These are phyloP conservation scores for Silurus lanzhouensis DNA, from an alignment of 2,797 vertebrate genomes.

Conservation along the genomic window DNA sequence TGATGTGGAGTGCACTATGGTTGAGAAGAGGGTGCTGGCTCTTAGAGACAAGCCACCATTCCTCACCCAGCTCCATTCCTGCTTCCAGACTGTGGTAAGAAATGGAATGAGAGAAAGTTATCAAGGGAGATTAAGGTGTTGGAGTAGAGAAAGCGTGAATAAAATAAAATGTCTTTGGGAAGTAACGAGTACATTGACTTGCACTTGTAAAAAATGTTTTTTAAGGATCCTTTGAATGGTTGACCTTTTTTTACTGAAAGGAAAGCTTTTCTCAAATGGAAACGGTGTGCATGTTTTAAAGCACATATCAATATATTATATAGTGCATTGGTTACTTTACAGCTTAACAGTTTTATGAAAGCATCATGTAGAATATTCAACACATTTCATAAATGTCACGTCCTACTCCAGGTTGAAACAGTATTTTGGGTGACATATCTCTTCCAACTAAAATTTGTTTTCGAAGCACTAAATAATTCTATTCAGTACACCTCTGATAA, in stretches of 20 bases:
- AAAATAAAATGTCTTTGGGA: background rate
- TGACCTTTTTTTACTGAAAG: background rate
- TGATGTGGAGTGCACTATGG: constrained; percentile 97
- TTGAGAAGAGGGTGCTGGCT: constrained; percentile 94
- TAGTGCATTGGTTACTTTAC: too few relatives aligned
- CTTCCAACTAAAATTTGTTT: too few relatives aligned
- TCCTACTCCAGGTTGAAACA: background rate
- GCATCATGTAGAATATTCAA: background rate
- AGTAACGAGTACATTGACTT: too few relatives aligned
- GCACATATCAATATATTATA: background rate
- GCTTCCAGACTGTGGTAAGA: constrained; percentile 94
- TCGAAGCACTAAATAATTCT: too few relatives aligned
- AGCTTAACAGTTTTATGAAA: too few relatives aligned
- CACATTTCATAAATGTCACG: background rate
- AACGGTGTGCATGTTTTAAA: background rate
- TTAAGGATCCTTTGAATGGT: background rate
- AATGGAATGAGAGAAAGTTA: background rate
- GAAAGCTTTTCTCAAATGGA: background rate
- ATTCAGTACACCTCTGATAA: background rate
- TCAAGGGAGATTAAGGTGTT: background rate
- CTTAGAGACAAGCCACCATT: constrained; percentile 91
- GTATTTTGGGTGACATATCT: too few relatives aligned
- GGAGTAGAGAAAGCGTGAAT: background rate
- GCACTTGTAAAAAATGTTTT: background rate
- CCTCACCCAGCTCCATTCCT: constrained; percentile 95